Conservation (phyloP, 2,113 vertebrate genomes). For the Alosa alosa region DNA sequence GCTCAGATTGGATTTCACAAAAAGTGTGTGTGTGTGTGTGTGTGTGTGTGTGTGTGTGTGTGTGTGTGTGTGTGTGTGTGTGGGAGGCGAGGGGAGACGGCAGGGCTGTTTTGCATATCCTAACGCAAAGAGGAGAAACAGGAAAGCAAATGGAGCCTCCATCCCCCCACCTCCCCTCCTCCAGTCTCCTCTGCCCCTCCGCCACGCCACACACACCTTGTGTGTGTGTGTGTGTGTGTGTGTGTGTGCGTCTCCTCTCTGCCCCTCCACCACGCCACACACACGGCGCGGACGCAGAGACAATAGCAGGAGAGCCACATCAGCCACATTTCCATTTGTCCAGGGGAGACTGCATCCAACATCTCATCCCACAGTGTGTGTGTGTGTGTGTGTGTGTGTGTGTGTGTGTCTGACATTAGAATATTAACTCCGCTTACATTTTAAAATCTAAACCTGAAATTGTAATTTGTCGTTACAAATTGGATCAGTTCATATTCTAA, state of each 20-base stretch:
- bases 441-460: neutral
- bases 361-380: neutral
- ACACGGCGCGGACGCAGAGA: neutral
- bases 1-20: conserved; percentile 87
- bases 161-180: conserved; percentile 26
- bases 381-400: too few relatives aligned
- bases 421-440: conserved; percentile 19
- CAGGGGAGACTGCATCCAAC: neutral
- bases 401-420: neutral
- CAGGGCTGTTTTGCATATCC: conserved; percentile 84
- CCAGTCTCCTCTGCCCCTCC: neutral
- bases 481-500: conserved; percentile 12
- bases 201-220: neutral
- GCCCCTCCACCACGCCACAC: conserved; percentile 8
- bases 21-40: conserved; percentile 82
- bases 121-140: conserved; percentile 71
- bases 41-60: conserved; percentile 85
- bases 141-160: conserved; percentile 45
- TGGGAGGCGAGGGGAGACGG: conserved; percentile 60
- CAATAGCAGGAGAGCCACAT: neutral
- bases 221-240: too few relatives aligned
- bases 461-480: conserved; percentile 11
- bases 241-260: neutral
- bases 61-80: conserved; percentile 85
- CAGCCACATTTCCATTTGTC: neutral